phyloP scores from a whole-genome alignment of 1,140 invertebrate genomes.

The Maniola jurtina region DNA sequence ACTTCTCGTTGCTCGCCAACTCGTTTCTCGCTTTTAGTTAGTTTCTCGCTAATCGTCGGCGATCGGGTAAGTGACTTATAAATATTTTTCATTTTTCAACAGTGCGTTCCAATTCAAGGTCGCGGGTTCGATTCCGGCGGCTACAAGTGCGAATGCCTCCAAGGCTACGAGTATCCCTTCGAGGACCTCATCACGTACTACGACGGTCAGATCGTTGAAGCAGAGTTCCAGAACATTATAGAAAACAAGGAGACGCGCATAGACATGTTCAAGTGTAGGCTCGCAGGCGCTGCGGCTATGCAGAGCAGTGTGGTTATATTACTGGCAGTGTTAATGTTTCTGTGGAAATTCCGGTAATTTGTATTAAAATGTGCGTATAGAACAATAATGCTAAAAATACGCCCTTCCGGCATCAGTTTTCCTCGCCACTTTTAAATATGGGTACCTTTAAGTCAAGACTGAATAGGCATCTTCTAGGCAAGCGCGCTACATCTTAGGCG shows the following conservation, averaged over 20 bases:
- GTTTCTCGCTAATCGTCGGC: too few relatives aligned
- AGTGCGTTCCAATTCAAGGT: constrained; percentile 97
- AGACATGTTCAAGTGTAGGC: constrained; percentile 94
- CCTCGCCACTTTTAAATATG: too few relatives aligned
- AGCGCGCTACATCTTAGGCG: too few relatives aligned
- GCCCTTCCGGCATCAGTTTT: too few relatives aligned
- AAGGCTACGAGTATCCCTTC: constrained; percentile 98
- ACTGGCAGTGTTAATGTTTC: constrained; percentile 37
- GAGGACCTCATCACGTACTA: constrained; percentile 96
- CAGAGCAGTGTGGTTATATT: constrained; percentile 74
- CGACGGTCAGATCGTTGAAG: constrained; percentile 97
- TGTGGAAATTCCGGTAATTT: constrained; percentile 30
- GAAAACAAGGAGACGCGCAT: constrained; percentile 88
- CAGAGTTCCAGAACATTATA: constrained; percentile 94
- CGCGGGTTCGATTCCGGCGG: constrained; percentile 94
- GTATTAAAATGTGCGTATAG: neutral
- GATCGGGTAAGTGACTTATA: neutral
- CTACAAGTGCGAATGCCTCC: constrained; percentile 99
- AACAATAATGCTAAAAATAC: too few relatives aligned
- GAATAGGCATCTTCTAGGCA: too few relatives aligned
- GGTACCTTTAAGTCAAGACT: too few relatives aligned
- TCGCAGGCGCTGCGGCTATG: constrained; percentile 87
- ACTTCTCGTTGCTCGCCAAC: neutral
- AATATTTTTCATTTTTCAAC: constrained; percentile 26
- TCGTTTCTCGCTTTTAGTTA: too few relatives aligned